Evolutionary conservation across 2,113 vertebrate genomes (phyloP), one percentile per base, ranked within the genome.

Genomic region (Rhinoderma darwinii): DNA sequence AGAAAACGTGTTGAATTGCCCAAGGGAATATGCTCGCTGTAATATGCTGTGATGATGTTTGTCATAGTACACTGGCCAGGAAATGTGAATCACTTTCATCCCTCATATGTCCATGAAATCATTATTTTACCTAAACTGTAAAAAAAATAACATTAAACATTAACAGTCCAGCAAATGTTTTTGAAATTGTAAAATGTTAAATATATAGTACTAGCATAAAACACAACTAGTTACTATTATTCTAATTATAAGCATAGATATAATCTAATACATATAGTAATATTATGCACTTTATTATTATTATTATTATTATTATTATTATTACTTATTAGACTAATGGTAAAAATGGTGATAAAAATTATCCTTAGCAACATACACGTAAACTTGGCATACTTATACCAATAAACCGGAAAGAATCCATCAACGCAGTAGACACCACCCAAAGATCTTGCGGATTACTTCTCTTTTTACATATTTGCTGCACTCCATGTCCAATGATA

Each of bases 21-120:
- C 51, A 54, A 39, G 70, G 51, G 83, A 84, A 75, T 18, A 59
- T 41, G 22, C 72, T 75, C 12, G 17, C 70, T 84, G 35, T 44
- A n/a, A 27, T 63, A 84, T 61, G 37, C 51, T 75, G n/a, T 84
- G 50, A 75, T 75, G 35, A 75, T 35, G 51, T 84, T 84, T 54
- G 50, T 84, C 50, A 76, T 75, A 61, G 11, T 18, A 74, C 43
- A 75, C 32, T 75, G 44, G 68, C 66, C 82, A 73, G 68, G 66
- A 72, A 84, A 84, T 54, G 27, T 54, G 25, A 68, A 68, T 68
- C 59, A 66, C 32, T 63, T 41, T 82, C 41, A 66, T 68, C 80
- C 61, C 35, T 82, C 59, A 63, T 66, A 66, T 82, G 39, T 20
- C 35, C 41, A 44, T 82, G 37, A 66, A 43, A 82, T 81, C 17